Percentiles rank a stretch among this genome's conserved stretches.
phyloP scores from a whole-genome alignment of 2,113 vertebrate species.

The Tympanuchus pallidicinctus region DNA sequence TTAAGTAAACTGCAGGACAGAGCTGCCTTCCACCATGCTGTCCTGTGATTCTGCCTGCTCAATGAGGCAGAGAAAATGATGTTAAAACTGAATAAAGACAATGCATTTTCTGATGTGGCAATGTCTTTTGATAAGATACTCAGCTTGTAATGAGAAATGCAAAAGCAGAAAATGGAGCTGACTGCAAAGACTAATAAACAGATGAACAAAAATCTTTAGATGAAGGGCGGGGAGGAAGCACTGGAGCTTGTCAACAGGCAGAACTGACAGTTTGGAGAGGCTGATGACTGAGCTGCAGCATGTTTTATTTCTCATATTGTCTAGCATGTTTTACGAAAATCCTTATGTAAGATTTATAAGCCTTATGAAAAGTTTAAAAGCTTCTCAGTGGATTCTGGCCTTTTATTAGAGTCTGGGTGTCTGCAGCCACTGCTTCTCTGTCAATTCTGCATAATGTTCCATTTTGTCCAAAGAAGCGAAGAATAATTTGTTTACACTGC shows the following conservation, averaged over 20 bases:
- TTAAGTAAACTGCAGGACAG: constrained; percentile 37
- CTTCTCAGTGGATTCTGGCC: background rate
- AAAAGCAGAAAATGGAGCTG: background rate
- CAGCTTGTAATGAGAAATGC: constrained; percentile 35
- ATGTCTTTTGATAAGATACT: constrained; percentile 11
- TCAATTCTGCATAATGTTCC: background rate
- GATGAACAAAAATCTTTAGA: constrained; percentile 22
- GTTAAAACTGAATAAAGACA: constrained; percentile 37
- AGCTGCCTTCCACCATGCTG: background rate
- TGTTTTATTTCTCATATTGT: background rate
- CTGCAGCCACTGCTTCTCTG: constrained; percentile 2
- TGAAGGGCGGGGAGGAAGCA: background rate
- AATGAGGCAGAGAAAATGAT: constrained; percentile 18
- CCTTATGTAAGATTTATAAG: constrained; percentile 34
- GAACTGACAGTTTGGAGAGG: background rate
- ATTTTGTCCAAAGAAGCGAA: background rate
- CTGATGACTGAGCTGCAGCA: background rate
- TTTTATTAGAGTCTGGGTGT: background rate
- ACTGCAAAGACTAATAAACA: constrained; percentile 23
- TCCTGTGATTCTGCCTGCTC: background rate
- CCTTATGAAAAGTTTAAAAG: constrained; percentile 54
- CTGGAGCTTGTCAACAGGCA: background rate
- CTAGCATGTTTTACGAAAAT: constrained; percentile 23
- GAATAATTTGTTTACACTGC: background rate
- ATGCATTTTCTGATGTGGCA: constrained; percentile 36